Evolutionary conservation across 1,140 invertebrate species (phyloP), one percentile per base, ranked within the genome.

Genomic region (Piezodorus guildinii): DNA sequence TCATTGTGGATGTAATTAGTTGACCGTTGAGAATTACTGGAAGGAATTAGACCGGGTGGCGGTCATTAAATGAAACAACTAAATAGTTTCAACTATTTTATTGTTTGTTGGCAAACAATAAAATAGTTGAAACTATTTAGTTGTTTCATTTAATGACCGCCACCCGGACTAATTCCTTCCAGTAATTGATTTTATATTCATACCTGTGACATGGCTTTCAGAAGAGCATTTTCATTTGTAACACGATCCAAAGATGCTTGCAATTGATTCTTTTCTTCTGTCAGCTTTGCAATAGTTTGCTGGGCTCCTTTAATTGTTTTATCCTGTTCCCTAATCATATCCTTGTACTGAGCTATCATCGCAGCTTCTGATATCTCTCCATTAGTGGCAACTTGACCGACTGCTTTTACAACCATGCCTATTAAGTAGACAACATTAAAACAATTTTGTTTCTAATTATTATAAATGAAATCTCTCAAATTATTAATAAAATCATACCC

Each of bases 311-410:
- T 56, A 19, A 91, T 78, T 70, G 87, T 78, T 16, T 78, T 78
- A 74, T 93, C 90, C 77, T 95, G 91, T 71, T 93, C 85, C 59
- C 90, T 81, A 65, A 95, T 96, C 23, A 96, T 76, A 65, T 87
- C 85, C 79, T 96, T 96, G 75, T 95, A 96, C 70, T 90, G 85
- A 17, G 52, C 72, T 65, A 19, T 70, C 65, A 49, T 72, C 58
- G 74, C 74, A 64, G 73, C 77, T 49, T 74, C 73, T 0, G 75
- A 76, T 10, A 56, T 3, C 15, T 56, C 52, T 12, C 81, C 69
- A 64, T 80, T 77, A 5, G 76, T 76, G n/a, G 78, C 70, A 25
- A 74, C 72, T 68, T 81, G 80, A 62, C 76, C 76, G 5, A 87
- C 79, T 43, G 82, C 79, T 73, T 85, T 81, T 34, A 80, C 71